These are phyloP conservation scores for Hipposideros larvatus DNA, from an alignment of 2,797 vertebrate species.

Conservation along the genomic window DNA sequence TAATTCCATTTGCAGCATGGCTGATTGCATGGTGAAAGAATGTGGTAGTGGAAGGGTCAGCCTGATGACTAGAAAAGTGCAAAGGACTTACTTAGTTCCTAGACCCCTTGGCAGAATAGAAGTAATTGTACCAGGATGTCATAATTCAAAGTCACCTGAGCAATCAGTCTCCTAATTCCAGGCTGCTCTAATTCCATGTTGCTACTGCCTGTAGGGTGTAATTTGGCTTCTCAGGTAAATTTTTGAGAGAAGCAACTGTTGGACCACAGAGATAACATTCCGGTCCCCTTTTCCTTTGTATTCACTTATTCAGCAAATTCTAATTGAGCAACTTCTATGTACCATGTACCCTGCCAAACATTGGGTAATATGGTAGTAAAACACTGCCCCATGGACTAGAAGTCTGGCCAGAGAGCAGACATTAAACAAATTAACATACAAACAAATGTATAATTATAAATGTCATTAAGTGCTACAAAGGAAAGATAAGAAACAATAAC, in stretches of 20 bases:
- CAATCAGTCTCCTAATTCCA: not conserved
- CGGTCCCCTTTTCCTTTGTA: not conserved
- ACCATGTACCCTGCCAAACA: not conserved
- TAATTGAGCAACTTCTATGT: not conserved
- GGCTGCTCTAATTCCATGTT: not conserved
- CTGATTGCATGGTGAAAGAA: not conserved
- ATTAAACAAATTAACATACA: not conserved
- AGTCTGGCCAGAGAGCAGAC: not conserved
- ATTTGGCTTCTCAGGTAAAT: not conserved
- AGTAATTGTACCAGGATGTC: not conserved
- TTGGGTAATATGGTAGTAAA: not conserved
- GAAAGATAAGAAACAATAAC: not conserved
- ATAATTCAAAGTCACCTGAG: not conserved
- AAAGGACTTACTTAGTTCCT: not conserved
- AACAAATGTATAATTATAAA: not conserved
- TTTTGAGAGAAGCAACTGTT: not conserved
- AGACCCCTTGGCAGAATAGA: not conserved
- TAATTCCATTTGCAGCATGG: not conserved
- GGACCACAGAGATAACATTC: not conserved
- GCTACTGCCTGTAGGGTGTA: not conserved
- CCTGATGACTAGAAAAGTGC: not conserved
- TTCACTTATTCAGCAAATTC: conserved; percentile 7
- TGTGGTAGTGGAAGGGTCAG: not conserved
- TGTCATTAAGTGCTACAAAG: not conserved
- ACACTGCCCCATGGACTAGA: not conserved